phyloP scores from a whole-genome alignment of 2,888 invertebrate species.

The Aspidiotus destructor region DNA sequence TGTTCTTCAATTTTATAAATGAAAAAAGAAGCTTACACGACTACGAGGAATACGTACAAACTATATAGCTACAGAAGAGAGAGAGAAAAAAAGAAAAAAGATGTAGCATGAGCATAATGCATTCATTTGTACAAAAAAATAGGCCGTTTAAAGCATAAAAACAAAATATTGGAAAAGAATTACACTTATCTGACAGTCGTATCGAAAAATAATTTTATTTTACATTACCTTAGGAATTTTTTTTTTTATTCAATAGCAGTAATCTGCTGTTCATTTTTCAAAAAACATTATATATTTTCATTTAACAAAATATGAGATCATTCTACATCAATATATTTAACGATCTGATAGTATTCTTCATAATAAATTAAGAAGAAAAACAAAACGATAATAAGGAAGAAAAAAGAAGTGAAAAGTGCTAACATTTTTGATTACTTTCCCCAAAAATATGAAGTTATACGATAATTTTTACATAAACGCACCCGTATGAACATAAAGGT shows the following conservation, averaged over 20 bases:
- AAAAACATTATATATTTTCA: not conserved
- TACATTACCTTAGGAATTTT: not conserved
- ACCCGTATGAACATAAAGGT: no score
- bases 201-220: not conserved
- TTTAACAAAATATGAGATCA: slow-evolving; percentile 28
- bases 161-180: slow-evolving; percentile 5
- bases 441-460: no score
- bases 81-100: slow-evolving; percentile 4
- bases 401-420: no score
- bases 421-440: no score
- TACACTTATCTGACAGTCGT: not conserved
- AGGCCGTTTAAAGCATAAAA: slow-evolving; percentile 19
- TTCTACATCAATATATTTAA: slow-evolving; percentile 15
- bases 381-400: no score
- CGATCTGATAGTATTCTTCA: not conserved
- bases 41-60: slow-evolving; percentile 30
- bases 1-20: not conserved
- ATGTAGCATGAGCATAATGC: slow-evolving; percentile 27
- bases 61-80: slow-evolving; percentile 22
- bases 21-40: slow-evolving; percentile 20
- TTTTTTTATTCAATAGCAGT: not conserved
- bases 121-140: slow-evolving; percentile 23
- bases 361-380: no score
- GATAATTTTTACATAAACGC: no score
- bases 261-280: no score